These are phyloP conservation scores for Philopotamus ludificatus DNA, from an alignment of 1,140 invertebrate species.

Conservation along the genomic window DNA sequence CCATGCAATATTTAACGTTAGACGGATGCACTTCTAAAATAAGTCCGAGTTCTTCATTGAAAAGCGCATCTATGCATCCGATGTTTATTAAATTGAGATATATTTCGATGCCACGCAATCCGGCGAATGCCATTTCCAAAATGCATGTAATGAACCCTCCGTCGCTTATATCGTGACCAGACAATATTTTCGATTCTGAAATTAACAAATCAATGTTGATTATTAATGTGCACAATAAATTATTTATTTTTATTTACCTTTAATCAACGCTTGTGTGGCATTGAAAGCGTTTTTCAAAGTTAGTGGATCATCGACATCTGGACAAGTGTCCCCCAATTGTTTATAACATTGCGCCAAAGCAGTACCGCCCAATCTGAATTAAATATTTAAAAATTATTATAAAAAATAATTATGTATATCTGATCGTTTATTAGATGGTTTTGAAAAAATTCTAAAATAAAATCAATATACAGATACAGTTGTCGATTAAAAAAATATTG, in stretches of 20 bases:
- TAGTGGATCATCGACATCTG: slow-evolving; percentile 75
- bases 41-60: slow-evolving; percentile 90
- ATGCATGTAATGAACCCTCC: slow-evolving; percentile 88
- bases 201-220: slow-evolving; percentile 17
- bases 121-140: slow-evolving; percentile 94
- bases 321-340: slow-evolving; percentile 77
- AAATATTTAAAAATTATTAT: slow-evolving; percentile 1
- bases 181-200: slow-evolving; percentile 68
- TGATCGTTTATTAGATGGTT: too few relatives aligned
- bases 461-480: too few relatives aligned
- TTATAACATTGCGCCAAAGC: slow-evolving; percentile 88
- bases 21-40: slow-evolving; percentile 75
- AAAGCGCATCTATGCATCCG: slow-evolving; percentile 68
- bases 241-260: slow-evolving; percentile 54
- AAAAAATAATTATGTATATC: too few relatives aligned
- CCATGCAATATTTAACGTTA: slow-evolving; percentile 60
- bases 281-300: slow-evolving; percentile 75
- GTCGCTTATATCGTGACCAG: slow-evolving; percentile 97
- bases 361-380: slow-evolving; percentile 77
- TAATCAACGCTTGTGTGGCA: slow-evolving; percentile 79
- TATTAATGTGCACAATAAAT: background rate
- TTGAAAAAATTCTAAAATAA: too few relatives aligned
- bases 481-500: too few relatives aligned
- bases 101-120: slow-evolving; percentile 76
- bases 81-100: slow-evolving; percentile 62